Conservation (phyloP, 92 coral and sea anemone genomes). For the Parazoanthus darwini region DNA sequence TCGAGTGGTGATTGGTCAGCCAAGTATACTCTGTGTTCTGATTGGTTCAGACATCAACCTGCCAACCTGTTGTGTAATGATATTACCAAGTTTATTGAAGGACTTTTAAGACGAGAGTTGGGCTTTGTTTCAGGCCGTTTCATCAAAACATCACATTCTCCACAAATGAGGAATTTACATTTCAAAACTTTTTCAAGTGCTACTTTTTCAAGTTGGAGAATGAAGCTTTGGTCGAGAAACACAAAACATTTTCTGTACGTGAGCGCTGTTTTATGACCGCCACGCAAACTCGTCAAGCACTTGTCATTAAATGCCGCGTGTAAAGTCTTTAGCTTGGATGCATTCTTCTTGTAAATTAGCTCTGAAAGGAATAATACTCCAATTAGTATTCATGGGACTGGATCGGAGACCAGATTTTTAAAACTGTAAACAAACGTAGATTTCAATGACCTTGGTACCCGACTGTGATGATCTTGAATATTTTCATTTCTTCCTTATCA, state of each 20-base stretch:
- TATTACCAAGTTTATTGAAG: slow-evolving; percentile 37
- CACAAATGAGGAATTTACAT: slow-evolving; percentile 17
- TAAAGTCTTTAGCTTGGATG: slow-evolving; percentile 11
- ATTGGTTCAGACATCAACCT: slow-evolving; percentile 55
- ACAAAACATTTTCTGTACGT: slow-evolving; percentile 34
- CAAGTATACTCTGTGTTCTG: slow-evolving; percentile 31
- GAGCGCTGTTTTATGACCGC: slow-evolving; percentile 23
- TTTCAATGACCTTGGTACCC: slow-evolving; percentile 21
- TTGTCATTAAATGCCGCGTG: slow-evolving; percentile 37
- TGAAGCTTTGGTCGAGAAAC: background rate
- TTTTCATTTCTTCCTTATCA: slow-evolving; percentile 38
- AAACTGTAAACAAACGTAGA: slow-evolving; percentile 34
- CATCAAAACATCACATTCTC: slow-evolving; percentile 34
- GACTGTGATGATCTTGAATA: slow-evolving; percentile 10
- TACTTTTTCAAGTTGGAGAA: background rate
- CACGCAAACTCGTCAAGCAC: slow-evolving; percentile 31
- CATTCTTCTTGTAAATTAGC: slow-evolving; percentile 25
- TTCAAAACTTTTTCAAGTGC: background rate
- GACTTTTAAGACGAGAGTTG: slow-evolving; percentile 26
- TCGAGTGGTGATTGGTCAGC: slow-evolving; percentile 41
- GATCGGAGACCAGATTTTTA: slow-evolving; percentile 27
- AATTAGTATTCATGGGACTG: slow-evolving; percentile 36
- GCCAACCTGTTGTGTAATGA: slow-evolving; percentile 63
- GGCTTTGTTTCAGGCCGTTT: slow-evolving; percentile 33
- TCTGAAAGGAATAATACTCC: slow-evolving; percentile 36